Conservation (phyloP, 2,113 vertebrate genomes). For the Sciurus niger region DNA sequence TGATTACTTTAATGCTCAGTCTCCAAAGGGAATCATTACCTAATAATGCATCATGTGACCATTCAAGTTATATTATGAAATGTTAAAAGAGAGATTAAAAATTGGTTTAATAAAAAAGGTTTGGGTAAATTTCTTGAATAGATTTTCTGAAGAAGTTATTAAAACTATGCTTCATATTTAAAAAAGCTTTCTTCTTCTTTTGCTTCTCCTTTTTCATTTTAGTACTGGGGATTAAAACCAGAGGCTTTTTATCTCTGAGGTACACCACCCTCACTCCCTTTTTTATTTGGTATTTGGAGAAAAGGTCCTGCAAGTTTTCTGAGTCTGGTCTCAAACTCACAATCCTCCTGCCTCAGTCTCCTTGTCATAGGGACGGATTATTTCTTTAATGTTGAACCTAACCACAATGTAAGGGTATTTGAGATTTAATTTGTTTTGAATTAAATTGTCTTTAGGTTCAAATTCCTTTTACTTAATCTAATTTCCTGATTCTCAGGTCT, state of each 20-base stretch:
- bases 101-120: background rate
- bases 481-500: background rate
- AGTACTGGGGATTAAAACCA: too few species aligned
- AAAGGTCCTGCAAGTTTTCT: too few species aligned
- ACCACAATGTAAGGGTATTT: background rate
- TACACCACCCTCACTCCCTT: too few species aligned
- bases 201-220: too few species aligned
- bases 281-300: too few species aligned
- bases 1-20: background rate
- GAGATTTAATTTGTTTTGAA: background rate
- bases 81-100: slow-evolving; percentile 47
- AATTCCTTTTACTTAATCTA: background rate
- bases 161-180: background rate
- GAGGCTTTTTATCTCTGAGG: too few species aligned
- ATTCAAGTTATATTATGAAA: slow-evolving; percentile 19
- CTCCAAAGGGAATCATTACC: slow-evolving; percentile 55
- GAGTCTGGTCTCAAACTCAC: too few species aligned
- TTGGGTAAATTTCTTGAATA: slow-evolving; percentile 38
- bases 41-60: background rate
- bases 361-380: background rate
- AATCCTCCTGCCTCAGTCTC: too few species aligned
- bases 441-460: background rate
- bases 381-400: background rate
- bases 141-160: background rate
- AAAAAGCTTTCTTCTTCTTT: too few species aligned